These are phyloP conservation scores for Epinotia bilunana DNA, from an alignment of 2,888 invertebrate genomes.

Conservation along the genomic window DNA sequence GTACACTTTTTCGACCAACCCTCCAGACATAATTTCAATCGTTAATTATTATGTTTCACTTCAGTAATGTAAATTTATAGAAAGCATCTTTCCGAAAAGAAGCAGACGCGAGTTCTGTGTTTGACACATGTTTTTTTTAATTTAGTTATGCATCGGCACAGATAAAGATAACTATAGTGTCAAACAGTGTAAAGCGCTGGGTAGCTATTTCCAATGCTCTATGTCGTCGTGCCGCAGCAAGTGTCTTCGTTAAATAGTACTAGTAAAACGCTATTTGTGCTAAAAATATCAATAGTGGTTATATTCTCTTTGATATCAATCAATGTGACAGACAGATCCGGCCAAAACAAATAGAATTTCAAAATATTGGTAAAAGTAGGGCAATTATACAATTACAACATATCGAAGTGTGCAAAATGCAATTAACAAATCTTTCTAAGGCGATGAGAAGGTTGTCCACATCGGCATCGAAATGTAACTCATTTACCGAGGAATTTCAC, in stretches of 20 bases:
- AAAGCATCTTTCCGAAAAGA: constrained; percentile 36
- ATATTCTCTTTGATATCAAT: too few species aligned
- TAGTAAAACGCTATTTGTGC: not conserved
- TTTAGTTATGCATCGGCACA: not conserved
- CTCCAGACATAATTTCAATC: constrained; percentile 73
- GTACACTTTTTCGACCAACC: constrained; percentile 88
- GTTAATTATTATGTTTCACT: constrained; percentile 21
- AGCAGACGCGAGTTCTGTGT: constrained; percentile 31
- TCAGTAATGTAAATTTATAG: constrained; percentile 19
- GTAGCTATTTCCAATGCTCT: not conserved
- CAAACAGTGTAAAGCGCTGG: not conserved
- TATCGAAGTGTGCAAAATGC: constrained; percentile 21
- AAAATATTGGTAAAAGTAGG: constrained; percentile 30
- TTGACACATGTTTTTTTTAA: constrained; percentile 31
- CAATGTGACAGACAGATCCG: not conserved
- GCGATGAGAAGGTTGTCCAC: constrained; percentile 54
- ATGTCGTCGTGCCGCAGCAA: not conserved
- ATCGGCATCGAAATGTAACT: constrained; percentile 56
- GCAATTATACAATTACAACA: constrained; percentile 1
- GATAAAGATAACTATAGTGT: not conserved
- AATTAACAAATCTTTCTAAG: constrained; percentile 11
- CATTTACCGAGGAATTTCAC: constrained; percentile 86
- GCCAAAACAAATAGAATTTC: constrained; percentile 37
- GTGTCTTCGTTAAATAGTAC: too few species aligned
- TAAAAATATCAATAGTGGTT: constrained; percentile 1